Evolutionary conservation across 1,140 invertebrate species (phyloP).

Genomic region (Drosophila navojoa): DNA sequence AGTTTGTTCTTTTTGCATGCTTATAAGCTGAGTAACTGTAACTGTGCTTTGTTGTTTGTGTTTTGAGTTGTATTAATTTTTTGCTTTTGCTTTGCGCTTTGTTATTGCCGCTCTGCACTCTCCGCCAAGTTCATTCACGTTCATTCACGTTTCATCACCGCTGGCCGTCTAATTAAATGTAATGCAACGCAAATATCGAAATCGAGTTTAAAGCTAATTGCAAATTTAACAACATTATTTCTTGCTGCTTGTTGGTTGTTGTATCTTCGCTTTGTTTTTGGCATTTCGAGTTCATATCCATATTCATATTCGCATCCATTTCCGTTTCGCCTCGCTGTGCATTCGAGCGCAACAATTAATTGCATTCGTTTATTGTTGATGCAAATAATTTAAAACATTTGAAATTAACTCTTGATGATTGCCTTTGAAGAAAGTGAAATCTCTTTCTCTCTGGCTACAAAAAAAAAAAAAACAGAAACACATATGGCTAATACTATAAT

Average conservation of each 20-base stretch:
- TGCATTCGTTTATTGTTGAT: conserved; percentile 45
- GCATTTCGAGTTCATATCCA: conserved; percentile 26
- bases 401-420: conserved; percentile 29
- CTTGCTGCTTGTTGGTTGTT: conserved; percentile 46
- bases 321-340: conserved; percentile 66
- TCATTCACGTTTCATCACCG: conserved; percentile 49
- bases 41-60: conserved; percentile 32
- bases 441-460: conserved; percentile 12
- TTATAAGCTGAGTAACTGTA: conserved; percentile 39
- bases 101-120: conserved; percentile 11
- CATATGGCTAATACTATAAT: conserved; percentile 39
- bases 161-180: conserved; percentile 55
- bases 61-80: background rate
- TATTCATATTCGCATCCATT: conserved; percentile 46
- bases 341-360: conserved; percentile 78
- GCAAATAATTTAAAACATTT: conserved; percentile 43
- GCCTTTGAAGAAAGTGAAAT: conserved; percentile 48
- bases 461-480: no score
- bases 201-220: conserved; percentile 69
- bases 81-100: background rate
- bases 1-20: conserved; percentile 53
- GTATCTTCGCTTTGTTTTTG: conserved; percentile 44
- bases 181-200: conserved; percentile 59
- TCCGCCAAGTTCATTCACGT: conserved; percentile 74
- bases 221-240: conserved; percentile 60